Conservation (phyloP, 2,113 vertebrate species). For the Canis aureus region DNA sequence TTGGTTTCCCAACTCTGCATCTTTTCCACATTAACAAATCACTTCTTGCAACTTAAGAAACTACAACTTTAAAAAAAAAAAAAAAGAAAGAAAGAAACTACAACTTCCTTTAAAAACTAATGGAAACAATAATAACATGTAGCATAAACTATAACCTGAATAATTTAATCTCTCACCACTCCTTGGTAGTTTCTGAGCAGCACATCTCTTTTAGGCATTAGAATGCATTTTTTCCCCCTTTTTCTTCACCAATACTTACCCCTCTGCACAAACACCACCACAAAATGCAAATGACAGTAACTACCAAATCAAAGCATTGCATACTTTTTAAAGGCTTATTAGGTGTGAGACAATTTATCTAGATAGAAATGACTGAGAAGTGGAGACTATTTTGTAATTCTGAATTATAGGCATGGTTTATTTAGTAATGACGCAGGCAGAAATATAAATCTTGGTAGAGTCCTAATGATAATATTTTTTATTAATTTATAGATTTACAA, state of each 20-base stretch:
- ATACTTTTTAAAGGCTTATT: not conserved
- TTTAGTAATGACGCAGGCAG: not conserved
- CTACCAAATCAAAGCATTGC: not conserved
- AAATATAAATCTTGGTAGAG: not conserved
- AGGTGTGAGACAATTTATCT: not conserved
- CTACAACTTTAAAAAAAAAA: not conserved
- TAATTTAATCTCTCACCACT: not conserved
- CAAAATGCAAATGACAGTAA: not conserved
- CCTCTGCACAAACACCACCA: not conserved
- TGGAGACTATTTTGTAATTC: not conserved
- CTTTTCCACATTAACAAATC: not conserved
- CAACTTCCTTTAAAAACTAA: conserved; percentile 5
- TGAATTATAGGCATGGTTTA: not conserved
- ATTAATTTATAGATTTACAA: conserved; percentile 13
- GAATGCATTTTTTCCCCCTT: not conserved
- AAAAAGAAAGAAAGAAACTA: not conserved
- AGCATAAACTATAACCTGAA: not conserved
- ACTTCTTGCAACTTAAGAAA: not conserved
- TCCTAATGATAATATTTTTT: not conserved
- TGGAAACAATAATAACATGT: not conserved
- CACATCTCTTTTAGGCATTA: not conserved
- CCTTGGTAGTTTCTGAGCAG: not conserved
- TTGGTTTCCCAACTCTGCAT: not conserved
- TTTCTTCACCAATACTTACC: not conserved
- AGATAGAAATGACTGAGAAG: not conserved